These are phyloP conservation scores for Nesogale talazaci DNA, from an alignment of 2,113 vertebrate genomes.

Conservation along the genomic window DNA sequence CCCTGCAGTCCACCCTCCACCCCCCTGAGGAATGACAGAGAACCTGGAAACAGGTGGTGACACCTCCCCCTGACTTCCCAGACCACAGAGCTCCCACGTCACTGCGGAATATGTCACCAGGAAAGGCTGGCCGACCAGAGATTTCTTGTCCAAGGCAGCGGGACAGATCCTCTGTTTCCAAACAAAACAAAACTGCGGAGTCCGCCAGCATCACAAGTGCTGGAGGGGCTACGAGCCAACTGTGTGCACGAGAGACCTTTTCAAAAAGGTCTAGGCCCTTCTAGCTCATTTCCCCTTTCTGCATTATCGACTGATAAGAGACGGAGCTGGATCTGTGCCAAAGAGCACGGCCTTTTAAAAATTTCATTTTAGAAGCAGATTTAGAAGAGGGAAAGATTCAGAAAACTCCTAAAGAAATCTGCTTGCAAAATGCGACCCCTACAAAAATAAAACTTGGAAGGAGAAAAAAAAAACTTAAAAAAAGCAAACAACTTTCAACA, in stretches of 20 bases:
- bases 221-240: not conserved
- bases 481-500: not conserved
- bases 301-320: not conserved
- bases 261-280: not conserved
- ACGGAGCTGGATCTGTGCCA: no score
- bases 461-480: not conserved
- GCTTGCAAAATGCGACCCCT: conserved; percentile 35
- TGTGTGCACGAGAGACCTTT: not conserved
- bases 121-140: no score
- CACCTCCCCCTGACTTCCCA: not conserved
- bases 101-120: not conserved
- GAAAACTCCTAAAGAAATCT: conserved; percentile 4
- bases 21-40: not conserved
- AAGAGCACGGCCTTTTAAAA: not conserved
- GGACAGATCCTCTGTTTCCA: not conserved
- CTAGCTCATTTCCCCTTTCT: not conserved
- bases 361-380: not conserved
- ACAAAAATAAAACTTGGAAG: not conserved
- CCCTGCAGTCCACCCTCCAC: not conserved
- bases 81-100: rapidly evolving
- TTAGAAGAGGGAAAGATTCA: not conserved
- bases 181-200: not conserved
- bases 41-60: not conserved
- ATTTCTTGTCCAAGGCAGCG: no score
- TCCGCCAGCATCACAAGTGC: not conserved